Evolutionary conservation across 2,888 invertebrate genomes (phyloP), one percentile per base, ranked within the genome.

Genomic region (Drosophila lacicola): DNA sequence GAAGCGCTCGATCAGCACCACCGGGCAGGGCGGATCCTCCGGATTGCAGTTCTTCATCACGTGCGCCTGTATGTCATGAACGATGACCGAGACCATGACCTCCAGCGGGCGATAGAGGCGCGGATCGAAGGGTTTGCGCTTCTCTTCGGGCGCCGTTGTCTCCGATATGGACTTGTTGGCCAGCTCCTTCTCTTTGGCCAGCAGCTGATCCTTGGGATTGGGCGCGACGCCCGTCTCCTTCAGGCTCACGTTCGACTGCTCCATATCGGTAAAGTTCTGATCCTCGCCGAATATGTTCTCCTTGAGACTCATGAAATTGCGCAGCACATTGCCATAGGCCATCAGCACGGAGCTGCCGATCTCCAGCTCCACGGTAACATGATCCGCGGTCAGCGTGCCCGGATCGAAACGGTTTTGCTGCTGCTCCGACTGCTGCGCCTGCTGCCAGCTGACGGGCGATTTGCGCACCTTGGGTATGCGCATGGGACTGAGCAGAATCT

Each of bases 221-320:
- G 69, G 74, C 0, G 92, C 89, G 0, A 92, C 90, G 36, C 93
- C 91, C 5, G 83, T 56, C 11, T 90, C 88, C 70, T 90, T 94
- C 0, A 94, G 93, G 37, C 93, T 93, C 9, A 91, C 90, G 85
- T 93, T 93, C 11, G 93, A 93, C 79, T 95, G 95, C 82, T 96
- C 96, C 96, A 98, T 98, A 87, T 98, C 98, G 0, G 97, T 97
- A 90, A 98, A 98, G 25, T 94, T 95, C 93, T 99, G 98, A 93
- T 98, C 97, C 92, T 98, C 98, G 0, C 99, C 99, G 91, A 99
- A 98, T 78, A 99, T 97, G 90, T 99, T 99, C 93, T 99, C 99
- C 94, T 98, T 96, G 44, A 98, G 94, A 93, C 97, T 96, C 90
- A 98, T 95, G 86, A 98, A 96, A 91, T 97, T 96, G 60, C 96